Evolutionary conservation across 2,888 invertebrate genomes (phyloP), one percentile per base, ranked within the genome.

Genomic region (Brachyopa scutellaris): DNA sequence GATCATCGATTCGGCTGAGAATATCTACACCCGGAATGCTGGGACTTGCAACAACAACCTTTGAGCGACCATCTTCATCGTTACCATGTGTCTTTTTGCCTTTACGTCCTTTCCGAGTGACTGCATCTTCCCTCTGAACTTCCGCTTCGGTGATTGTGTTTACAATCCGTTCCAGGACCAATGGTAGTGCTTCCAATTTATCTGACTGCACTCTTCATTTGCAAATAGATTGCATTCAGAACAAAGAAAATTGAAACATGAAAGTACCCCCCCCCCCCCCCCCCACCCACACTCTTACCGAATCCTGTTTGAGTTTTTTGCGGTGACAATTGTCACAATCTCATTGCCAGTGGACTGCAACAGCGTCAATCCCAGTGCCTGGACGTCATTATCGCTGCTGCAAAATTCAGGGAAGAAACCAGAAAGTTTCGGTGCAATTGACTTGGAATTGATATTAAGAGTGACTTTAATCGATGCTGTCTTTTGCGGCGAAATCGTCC

Each of bases 301-400:
- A 29, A 89, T 80, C 17, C 90, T 87, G 85, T 89, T 90, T 8
- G 91, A 89, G 47, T 88, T 90, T 83, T 90, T 91, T n/a, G 90
- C 90, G 6, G 87, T 87, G 49, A 91, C 88, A 82, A 90, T 86
- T 1, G 90, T 91, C 8, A 90, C 88, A 49, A 87, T 70, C 11
- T 87, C 89, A 51, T 87, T 74, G 1, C 86, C 87, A 0, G 88
- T 87, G 23, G 87, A 59, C 70, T 84, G 85, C 0, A 89, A 84
- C 11, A 88, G 51, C 8, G 86, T 84, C 7, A 90, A 70, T 0
- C 90, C 91, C 51, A 90, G 23, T 0, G 89, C 91, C 70, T 88
- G 89, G 1, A 85, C 62, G 62, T 89, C 89, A 21, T 85, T 86
- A 11, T 88, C 87, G 26, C 66, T 73, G 47, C 85, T 86, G n/a